Base-by-base conservation (phyloP, 2,113 vertebrate species). In the Tichodroma muraria region DNA sequence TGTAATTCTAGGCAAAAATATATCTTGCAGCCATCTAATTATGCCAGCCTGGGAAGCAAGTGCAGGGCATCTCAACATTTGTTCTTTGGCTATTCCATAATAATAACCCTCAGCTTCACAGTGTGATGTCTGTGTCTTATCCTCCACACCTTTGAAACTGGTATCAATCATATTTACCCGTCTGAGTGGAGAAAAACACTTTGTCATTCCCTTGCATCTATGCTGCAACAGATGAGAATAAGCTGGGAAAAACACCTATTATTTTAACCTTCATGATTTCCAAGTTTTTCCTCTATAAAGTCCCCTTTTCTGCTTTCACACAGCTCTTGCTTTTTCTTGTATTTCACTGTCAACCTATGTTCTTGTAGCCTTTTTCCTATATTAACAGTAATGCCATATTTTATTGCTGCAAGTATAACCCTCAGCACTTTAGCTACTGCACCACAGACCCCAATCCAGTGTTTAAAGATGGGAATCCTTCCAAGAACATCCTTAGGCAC, bases 401-500 rank as follows among this genome's bases (percentile, higher is more conserved):
- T 91, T 95, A 88, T 11, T 88, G 56, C 56, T 88, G 72, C 82
- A 56, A 91, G 16, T 88, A 33, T 40, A 77, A 95, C 56, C 64
- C 79, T 94, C 89, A 88, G 82, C 91, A 86, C 64, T 95, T 90
- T 61, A 93, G 64, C 80, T 78, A 38, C 85, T 84, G 56, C 80
- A 88, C 57, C 37, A 47, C 16, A 49, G 90, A 80, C 93, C 54
- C 53, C 57, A 72, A 50, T 85, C 49, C 83, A 50, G 59, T 59
- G 57, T 53, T 86, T 86, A 65, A 89, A 84, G 76, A 81, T 83
- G 80, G 94, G 92, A 96, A 68, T 72, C 61, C 63, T 88, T 96
- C 95, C 93, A 90, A 90, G 85, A 87, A 94, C 88, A 69, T 92
- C 92, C 88, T 90, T 88, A 91, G 82, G 93, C 94, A 93, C 72